phyloP scores from a whole-genome alignment of 2,797 vertebrate genomes.

The Mionectes olivaceus region DNA sequence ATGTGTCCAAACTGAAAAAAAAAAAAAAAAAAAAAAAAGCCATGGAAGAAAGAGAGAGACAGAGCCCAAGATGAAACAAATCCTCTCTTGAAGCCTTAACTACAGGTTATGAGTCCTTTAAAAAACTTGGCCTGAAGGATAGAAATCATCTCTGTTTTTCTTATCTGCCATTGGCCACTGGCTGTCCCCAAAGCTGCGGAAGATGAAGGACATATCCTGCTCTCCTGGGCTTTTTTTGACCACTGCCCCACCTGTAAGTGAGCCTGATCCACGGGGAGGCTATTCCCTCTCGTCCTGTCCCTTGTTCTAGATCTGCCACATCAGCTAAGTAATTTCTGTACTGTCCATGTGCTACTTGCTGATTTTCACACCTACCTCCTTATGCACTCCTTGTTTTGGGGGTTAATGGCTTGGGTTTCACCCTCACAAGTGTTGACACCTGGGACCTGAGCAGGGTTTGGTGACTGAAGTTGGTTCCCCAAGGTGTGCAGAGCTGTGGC shows the following conservation, averaged over 20 bases:
- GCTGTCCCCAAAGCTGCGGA: neutral
- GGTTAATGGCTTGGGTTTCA: neutral
- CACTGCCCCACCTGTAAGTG: accelerated
- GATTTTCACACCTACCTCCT: neutral
- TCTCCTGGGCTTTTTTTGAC: neutral
- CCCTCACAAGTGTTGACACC: neutral
- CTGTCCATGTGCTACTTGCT: neutral
- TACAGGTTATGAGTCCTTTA: neutral
- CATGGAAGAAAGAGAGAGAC: neutral
- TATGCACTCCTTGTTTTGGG: neutral
- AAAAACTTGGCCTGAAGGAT: neutral
- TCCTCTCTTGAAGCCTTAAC: neutral
- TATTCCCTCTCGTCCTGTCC: accelerated
- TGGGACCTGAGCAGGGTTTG: neutral
- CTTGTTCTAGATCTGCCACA: neutral
- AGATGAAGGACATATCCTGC: neutral
- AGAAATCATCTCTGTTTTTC: neutral
- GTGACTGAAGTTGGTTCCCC: neutral
- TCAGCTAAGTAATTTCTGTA: neutral
- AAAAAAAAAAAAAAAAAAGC: neutral
- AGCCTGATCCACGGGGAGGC: neutral
- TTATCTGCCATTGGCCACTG: accelerated
- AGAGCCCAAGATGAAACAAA: neutral
- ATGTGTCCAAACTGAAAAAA: neutral
- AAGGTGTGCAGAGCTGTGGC: neutral